A percentile compares a stretch with the other conserved stretches of the same genome.
Conservation (phyloP, 2,888 invertebrate species). For the Hedychridium roseum region DNA sequence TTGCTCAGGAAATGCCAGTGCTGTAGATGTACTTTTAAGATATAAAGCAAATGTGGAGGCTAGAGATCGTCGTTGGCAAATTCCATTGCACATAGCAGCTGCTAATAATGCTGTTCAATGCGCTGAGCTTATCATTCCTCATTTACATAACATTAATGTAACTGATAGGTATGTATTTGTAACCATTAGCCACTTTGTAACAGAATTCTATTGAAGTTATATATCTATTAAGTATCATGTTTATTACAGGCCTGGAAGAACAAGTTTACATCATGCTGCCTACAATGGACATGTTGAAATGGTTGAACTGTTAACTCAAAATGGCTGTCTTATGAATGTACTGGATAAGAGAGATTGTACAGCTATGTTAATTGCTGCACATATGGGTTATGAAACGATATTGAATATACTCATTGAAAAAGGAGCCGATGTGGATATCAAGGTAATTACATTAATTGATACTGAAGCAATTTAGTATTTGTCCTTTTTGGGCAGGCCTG, state of each 20-base stretch:
- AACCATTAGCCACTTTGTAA: too few species aligned
- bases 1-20: slow-evolving; percentile 64
- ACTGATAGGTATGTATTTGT: slow-evolving; percentile 58
- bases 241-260: slow-evolving; percentile 66
- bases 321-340: slow-evolving; percentile 69
- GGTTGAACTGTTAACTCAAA: slow-evolving; percentile 66
- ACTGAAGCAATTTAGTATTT: too few species aligned
- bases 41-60: slow-evolving; percentile 70
- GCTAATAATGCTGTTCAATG: slow-evolving; percentile 71
- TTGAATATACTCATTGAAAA: slow-evolving; percentile 62
- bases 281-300: slow-evolving; percentile 70
- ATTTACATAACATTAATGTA: slow-evolving; percentile 65
- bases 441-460: too few species aligned
- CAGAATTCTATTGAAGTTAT: too few species aligned
- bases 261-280: slow-evolving; percentile 72
- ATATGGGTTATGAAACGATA: slow-evolving; percentile 67
- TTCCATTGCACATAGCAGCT: slow-evolving; percentile 70
- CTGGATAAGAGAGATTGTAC: slow-evolving; percentile 71
- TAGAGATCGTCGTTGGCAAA: slow-evolving; percentile 72
- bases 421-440: slow-evolving; percentile 65
- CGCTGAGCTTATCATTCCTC: slow-evolving; percentile 65
- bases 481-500: too few species aligned
- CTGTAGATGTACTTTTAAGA: slow-evolving; percentile 66
- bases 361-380: slow-evolving; percentile 72
- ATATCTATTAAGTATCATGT: neutral